Percentiles rank a stretch among this genome's conserved stretches.
Evolutionary conservation across 2,797 vertebrate species (phyloP).

Genomic region (Sphaeramia orbicularis): DNA sequence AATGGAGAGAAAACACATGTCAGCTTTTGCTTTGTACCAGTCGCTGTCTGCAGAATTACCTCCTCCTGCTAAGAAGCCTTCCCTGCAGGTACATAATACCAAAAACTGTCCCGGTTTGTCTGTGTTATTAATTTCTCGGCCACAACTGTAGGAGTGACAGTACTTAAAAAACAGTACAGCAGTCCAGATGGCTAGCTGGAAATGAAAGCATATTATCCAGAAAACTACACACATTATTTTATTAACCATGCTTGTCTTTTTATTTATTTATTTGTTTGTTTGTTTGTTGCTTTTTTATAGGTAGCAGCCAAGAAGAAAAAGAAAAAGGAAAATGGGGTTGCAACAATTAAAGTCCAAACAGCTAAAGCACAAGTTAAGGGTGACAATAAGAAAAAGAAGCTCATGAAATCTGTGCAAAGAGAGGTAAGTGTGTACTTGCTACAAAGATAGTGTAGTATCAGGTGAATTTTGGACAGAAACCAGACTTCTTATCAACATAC

Average conservation of each 20-base stretch:
- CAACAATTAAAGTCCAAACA: conserved; percentile 12
- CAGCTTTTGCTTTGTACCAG: conserved; percentile 82
- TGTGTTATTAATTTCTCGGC: not conserved
- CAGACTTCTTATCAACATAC: no score
- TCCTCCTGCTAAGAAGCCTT: conserved; percentile 39
- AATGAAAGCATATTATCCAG: not conserved
- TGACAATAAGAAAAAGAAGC: conserved; percentile 71
- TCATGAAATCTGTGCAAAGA: conserved; percentile 28
- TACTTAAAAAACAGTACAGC: not conserved
- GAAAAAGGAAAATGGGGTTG: conserved; percentile 66
- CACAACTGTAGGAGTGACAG: not conserved
- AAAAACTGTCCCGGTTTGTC: not conserved
- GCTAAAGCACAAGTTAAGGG: conserved; percentile 56
- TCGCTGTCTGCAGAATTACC: conserved; percentile 33
- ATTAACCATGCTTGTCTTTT: not conserved
- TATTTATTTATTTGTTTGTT: no score
- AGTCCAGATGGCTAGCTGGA: not conserved
- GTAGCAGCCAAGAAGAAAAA: conserved; percentile 73
- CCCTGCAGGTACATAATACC: conserved; percentile 60
- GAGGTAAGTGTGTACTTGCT: conserved; percentile 49
- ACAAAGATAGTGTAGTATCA: no score
- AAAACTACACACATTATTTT: no score
- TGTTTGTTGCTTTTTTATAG: conserved; percentile 42
- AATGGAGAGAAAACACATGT: conserved; percentile 85
- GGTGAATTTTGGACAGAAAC: no score